Evolutionary conservation across 2,113 vertebrate species (phyloP).

Genomic region (Gracilinanus agilis): DNA sequence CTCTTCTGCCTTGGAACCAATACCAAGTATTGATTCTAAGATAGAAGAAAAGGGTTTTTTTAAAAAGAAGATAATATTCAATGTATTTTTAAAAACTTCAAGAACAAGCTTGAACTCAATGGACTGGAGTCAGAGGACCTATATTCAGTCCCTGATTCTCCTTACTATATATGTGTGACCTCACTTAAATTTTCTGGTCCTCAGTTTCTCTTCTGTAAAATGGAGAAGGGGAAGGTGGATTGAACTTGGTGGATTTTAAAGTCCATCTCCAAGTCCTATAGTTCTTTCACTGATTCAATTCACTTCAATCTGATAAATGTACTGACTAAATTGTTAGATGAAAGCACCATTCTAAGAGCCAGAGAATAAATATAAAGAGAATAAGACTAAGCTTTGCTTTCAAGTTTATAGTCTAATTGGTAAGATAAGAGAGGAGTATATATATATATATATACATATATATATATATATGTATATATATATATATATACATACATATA

Average conservation of each 20-base stretch:
- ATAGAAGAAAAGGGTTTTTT: too few relatives aligned
- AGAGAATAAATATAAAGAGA: background rate
- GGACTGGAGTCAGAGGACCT: background rate
- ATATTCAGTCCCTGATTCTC: background rate
- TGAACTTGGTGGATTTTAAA: background rate
- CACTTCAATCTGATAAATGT: background rate
- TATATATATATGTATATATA: too few relatives aligned
- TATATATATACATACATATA: too few relatives aligned
- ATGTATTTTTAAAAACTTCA: constrained; percentile 66
- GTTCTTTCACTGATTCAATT: background rate
- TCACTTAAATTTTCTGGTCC: background rate
- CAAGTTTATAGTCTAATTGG: background rate
- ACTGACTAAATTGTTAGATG: background rate
- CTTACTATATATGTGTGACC: background rate
- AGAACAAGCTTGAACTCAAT: constrained; percentile 54
- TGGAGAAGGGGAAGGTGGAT: background rate
- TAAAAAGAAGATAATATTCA: constrained; percentile 34
- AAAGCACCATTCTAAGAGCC: background rate
- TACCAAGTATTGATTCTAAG: too few relatives aligned
- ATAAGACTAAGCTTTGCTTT: background rate
- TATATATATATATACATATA: background rate
- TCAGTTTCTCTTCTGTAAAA: background rate
- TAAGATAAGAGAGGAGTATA: background rate
- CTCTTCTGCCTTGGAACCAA: too few relatives aligned
- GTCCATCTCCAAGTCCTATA: background rate